Evolutionary conservation across 2,113 vertebrate species (phyloP).

Genomic region (Gymnocephalus cernua): DNA sequence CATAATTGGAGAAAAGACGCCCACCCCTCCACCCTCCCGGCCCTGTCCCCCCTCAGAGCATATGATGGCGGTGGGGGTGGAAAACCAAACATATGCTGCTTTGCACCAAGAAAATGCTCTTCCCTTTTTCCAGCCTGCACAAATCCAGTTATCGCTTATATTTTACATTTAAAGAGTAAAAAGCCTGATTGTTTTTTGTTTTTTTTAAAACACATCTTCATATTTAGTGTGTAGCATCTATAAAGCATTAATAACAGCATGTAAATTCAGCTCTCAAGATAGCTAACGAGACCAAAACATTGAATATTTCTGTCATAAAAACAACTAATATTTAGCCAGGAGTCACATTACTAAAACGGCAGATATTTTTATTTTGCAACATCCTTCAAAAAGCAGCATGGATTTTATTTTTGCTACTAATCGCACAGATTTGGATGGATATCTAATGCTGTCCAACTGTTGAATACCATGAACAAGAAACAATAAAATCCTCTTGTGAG

Average conservation of each 20-base stretch:
- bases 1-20: conserved; percentile 83
- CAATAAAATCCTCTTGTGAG: neutral
- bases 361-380: neutral
- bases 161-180: neutral
- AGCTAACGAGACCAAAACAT: neutral
- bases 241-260: neutral
- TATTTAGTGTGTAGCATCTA: neutral
- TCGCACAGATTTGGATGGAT: neutral
- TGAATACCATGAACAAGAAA: neutral
- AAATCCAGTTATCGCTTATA: neutral
- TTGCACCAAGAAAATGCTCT: conserved; percentile 31
- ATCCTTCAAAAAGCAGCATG: neutral
- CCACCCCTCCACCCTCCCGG: conserved; percentile 18
- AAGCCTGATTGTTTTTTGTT: neutral
- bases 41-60: conserved; percentile 34
- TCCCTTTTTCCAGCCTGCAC: conserved; percentile 18
- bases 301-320: neutral
- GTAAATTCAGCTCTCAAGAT: neutral
- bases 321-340: neutral
- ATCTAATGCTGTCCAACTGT: neutral
- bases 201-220: neutral
- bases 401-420: neutral
- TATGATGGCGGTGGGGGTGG: conserved; percentile 36
- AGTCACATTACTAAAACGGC: neutral
- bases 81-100: conserved; percentile 61